Evolutionary conservation across 2,888 invertebrate species (phyloP).

Genomic region (Diloba caeruleocephala): DNA sequence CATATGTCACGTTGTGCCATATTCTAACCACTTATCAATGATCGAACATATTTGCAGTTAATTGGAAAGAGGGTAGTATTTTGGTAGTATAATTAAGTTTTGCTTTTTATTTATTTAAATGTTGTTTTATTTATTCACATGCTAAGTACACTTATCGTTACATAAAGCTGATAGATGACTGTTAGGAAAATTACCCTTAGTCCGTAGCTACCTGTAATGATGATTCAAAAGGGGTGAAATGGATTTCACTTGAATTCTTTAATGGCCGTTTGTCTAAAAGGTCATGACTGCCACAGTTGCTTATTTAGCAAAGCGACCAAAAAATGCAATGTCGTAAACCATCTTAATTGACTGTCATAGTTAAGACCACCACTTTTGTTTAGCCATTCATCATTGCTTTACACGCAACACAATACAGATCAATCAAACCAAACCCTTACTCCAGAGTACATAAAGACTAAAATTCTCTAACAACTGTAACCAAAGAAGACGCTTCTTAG

Average conservation of each 20-base stretch:
- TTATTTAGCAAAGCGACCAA: constrained; percentile 3
- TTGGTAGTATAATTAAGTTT: no score
- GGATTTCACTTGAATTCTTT: background rate
- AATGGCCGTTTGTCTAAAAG: background rate
- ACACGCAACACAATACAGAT: constrained; percentile 10
- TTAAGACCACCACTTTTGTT: constrained; percentile 11
- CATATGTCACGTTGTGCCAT: no score
- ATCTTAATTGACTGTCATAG: constrained; percentile 25
- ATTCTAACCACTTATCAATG: no score
- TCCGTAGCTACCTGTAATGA: no score
- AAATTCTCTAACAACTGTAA: background rate
- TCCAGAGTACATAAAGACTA: constrained; percentile 4
- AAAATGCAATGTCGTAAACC: constrained; percentile 20
- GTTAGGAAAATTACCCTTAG: no score
- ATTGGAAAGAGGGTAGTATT: no score
- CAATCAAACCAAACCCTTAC: constrained; percentile 7
- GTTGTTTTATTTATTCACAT: no score
- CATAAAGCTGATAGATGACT: no score
- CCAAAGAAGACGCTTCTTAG: constrained; percentile 16
- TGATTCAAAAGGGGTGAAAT: background rate
- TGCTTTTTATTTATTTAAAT: no score
- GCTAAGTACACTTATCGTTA: no score
- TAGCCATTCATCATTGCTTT: constrained; percentile 19
- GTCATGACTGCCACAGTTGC: background rate
- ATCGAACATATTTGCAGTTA: no score